Evolutionary conservation across 2,113 vertebrate genomes (phyloP), one percentile per base, ranked within the genome.

Genomic region (Hyaena hyaena): DNA sequence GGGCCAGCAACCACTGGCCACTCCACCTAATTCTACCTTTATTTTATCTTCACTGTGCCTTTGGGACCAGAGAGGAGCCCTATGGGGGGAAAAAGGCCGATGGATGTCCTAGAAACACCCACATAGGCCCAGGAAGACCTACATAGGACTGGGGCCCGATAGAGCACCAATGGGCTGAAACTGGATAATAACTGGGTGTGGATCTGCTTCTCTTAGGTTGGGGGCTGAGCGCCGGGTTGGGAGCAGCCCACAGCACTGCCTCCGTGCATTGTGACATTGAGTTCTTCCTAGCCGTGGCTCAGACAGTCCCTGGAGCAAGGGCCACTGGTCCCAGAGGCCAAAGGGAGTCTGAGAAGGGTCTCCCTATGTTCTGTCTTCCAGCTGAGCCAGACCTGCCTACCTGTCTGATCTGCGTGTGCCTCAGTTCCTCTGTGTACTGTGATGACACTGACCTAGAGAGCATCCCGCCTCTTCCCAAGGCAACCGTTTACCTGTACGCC

Each of bases 401-500:
- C 84, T 99, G 99, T 94, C 97, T 98, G 86, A 95, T 99, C 58
- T 99, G 99, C 66, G 98, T 99, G 61, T 99, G 99, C 93, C 98
- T 99, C 0, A 96, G 99, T 58, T 99, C 98, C 74, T 99, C 99
- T 0, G 99, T 99, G 45, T 99, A 99, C 98, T 99, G 99, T 4
- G 99, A 99, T 0, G 99, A 99, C 2, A 35, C 98, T 0, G 92
- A 98, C 63, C 98, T 99, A 65, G 98, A 99, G 58, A 94, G 65
- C 68, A 97, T 99, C 24, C 99, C 99, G 0, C 98, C 90, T 4
- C 98, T 99, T 93, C 99, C 99, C 0, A 98, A 98, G 35, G 98
- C 98, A 8, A 99, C 99, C 11, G 90, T 97, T 3, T 99, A 99
- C 98, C 99, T 99, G 28, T 99, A 99, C 0, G 98, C 98, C 8